Percentiles rank a stretch among this genome's conserved stretches.
Conservation (phyloP, 2,113 vertebrate species). For the Paradoxurus hermaphroditus region DNA sequence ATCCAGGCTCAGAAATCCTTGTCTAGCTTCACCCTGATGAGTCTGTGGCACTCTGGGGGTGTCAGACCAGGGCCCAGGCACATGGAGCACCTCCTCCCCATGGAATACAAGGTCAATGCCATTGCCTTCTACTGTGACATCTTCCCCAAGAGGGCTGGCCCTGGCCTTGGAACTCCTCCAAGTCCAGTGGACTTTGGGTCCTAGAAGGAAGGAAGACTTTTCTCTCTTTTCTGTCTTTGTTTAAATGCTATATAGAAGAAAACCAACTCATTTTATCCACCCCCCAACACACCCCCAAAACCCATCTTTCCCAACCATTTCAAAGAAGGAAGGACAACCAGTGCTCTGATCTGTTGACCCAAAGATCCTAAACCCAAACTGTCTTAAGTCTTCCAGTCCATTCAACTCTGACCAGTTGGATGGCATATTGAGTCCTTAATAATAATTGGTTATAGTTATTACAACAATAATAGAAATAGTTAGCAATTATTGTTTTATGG, state of each 20-base stretch:
- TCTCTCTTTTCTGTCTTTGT: neutral
- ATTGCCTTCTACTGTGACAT: constrained; percentile 86
- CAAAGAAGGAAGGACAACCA: neutral
- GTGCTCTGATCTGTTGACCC: neutral
- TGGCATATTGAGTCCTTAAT: neutral
- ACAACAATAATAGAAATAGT: neutral
- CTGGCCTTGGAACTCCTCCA: neutral
- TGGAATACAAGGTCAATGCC: constrained; percentile 82
- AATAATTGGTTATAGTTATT: neutral
- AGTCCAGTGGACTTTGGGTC: neutral
- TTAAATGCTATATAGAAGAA: constrained; percentile 8
- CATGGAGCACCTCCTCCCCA: constrained; percentile 73
- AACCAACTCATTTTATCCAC: constrained; percentile 41
- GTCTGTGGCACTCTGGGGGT: constrained; percentile 84
- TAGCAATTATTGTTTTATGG: neutral
- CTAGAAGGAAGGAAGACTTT: neutral
- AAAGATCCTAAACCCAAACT: neutral
- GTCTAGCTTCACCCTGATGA: constrained; percentile 86
- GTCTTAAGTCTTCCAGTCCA: neutral
- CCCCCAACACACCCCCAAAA: rapidly evolving
- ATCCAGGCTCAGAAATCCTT: constrained; percentile 70
- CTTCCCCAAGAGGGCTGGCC: constrained; percentile 70
- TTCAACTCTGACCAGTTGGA: neutral
- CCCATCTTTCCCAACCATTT: neutral
- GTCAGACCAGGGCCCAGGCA: constrained; percentile 84